Evolutionary conservation across 2,888 invertebrate species (phyloP).

Genomic region (Schrankia costaestrigalis): DNA sequence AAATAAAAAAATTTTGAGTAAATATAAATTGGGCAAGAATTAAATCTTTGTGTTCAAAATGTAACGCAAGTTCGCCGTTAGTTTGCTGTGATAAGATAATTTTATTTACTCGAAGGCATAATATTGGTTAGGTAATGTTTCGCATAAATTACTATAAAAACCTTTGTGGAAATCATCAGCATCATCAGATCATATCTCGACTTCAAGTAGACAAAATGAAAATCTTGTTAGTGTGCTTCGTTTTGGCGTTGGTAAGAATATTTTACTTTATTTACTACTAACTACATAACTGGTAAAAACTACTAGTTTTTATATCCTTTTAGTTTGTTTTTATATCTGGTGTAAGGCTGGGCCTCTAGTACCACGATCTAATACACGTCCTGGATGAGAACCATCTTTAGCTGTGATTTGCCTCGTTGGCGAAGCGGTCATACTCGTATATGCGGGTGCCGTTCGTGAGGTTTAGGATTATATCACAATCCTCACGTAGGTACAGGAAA

Average conservation of each 20-base stretch:
- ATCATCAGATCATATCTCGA: constrained; percentile 20
- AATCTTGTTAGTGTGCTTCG: constrained; percentile 30
- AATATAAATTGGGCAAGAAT: constrained; percentile 13
- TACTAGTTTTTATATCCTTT: background rate
- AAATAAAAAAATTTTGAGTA: background rate
- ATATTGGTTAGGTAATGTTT: constrained; percentile 37
- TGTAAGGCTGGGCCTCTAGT: too few species aligned
- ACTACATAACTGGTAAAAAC: background rate
- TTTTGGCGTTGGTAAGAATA: constrained; percentile 41
- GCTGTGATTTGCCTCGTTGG: too few species aligned
- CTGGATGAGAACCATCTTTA: too few species aligned
- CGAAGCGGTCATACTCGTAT: too few species aligned
- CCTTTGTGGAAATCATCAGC: constrained; percentile 27
- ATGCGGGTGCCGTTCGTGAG: too few species aligned
- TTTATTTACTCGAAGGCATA: constrained; percentile 38
- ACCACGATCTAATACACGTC: too few species aligned
- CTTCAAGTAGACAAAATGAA: constrained; percentile 41
- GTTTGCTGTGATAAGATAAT: constrained; percentile 44
- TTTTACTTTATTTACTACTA: background rate
- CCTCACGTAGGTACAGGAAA: too few species aligned
- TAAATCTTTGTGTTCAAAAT: constrained; percentile 14
- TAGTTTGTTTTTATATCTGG: background rate
- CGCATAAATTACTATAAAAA: constrained; percentile 53
- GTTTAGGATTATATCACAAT: too few species aligned
- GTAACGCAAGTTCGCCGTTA: constrained; percentile 21